Evolutionary conservation across 2,113 vertebrate genomes (phyloP), one percentile per base, ranked within the genome.

Genomic region (Nipponia nippon): DNA sequence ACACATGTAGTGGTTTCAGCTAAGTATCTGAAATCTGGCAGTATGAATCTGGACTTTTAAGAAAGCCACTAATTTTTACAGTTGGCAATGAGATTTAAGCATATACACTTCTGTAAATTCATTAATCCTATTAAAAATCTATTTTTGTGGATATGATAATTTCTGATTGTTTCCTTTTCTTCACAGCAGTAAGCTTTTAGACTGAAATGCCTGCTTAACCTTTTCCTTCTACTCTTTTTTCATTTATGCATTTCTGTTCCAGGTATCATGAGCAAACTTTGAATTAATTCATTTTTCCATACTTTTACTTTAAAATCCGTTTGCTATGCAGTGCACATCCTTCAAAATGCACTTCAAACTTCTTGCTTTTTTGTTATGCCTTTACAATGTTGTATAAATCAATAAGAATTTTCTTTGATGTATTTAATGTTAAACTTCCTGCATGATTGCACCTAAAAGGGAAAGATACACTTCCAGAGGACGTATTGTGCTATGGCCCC

Each of bases 301-400:
- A 47, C 6, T 78, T 92, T 53, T 38, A 42, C 42, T 89, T 89
- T 27, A 87, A 85, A 96, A 90, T 71, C 20, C 16, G 44, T 90
- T 90, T 89, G 34, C 23, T 71, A 30, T 81, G 76, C 47, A 63
- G 50, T 34, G 10, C 42, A 58, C 3, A 1, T 53, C 22, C 23
- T 87, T 82, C n/a, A 82, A 91, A 95, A 84, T 34, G 21, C 16
- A 83, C 73, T 89, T 92, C 17, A 34, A 82, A 20, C 19, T 69
- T 63, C n/a, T 78, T 83, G 52, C 5, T 85, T 92, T 90, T 65
- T 69, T 84, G 40, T 81, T 94, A 49, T 19, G 52, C 40, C 21
- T 91, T 79, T 72, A 84, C 26, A 79, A 32, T 9, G 21, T 40
- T 78, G 22, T 49, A 96, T 82, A 91, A 93, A 97, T 95, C 88